Base-by-base conservation (phyloP, 2,113 vertebrate species). In the Odocoileus hemionus region DNA sequence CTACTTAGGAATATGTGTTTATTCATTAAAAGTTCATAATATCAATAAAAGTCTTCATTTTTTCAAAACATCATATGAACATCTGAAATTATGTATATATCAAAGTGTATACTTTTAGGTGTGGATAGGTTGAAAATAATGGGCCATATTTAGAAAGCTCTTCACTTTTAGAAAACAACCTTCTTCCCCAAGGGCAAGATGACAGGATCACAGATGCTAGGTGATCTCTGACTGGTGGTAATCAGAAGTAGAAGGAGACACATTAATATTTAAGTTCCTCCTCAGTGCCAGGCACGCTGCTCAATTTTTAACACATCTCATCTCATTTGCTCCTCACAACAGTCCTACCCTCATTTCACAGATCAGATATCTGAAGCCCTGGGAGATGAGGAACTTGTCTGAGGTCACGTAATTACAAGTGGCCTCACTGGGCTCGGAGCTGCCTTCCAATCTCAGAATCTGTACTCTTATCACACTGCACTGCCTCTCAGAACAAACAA, bases 81-180 rank as follows among this genome's bases (percentile, higher is more conserved):
- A 76, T 79, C 61, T 86, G 89, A 93, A 84, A 89, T 70, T 45
- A 74, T 7, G 58, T 19, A 23, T 23, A 4, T 50, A 47, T 45
- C 17, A 36, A 83, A 83, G 36, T 14, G 0, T 86, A 45, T 76
- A 33, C 90, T 54, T 96, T 84, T 67, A 85, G 64, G 21, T 52
- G 33, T 52, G 45, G 12, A 26, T 33, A 95, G 19, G 10, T 39
- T 82, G 39, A 6, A 84, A 80, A 7, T 80, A 61, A 82, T 6
- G 11, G 55, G 14, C n/a, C 67, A 19, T 74, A 61, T 86, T 83
- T 90, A 79, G 64, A 92, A 93, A 95, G 17, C 50, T 54, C 60
- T 30, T 47, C 2, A 10, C 67, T 94, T 85, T 83, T 83, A 91
- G 86, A 94, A 94, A 95, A 64, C 78, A 86, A 26, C 26, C 54